A percentile compares a stretch with the other conserved stretches of the same genome.
phyloP scores from a whole-genome alignment of 2,797 vertebrate species.

The Typhlichthys eigenmanni region DNA sequence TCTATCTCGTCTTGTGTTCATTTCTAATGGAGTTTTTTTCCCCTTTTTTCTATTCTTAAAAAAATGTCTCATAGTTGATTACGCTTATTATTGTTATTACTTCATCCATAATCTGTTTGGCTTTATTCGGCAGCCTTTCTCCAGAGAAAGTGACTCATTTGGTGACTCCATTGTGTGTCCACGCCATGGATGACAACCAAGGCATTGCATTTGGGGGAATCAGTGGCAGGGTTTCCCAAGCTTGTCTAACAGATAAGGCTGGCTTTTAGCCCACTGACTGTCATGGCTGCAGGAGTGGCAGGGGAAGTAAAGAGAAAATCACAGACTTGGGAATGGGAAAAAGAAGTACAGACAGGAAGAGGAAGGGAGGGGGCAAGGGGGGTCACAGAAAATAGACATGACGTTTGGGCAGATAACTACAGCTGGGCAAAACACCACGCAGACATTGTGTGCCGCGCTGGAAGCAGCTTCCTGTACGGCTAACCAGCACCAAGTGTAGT shows the following conservation, averaged over 20 bases:
- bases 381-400: slow-evolving; percentile 43
- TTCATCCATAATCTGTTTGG: slow-evolving; percentile 6
- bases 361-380: slow-evolving; percentile 44
- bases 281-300: slow-evolving; percentile 10
- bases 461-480: not conserved
- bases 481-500: not conserved
- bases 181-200: slow-evolving; percentile 48
- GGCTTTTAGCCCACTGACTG: slow-evolving; percentile 42
- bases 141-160: not conserved
- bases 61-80: too few relatives aligned
- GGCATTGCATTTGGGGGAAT: slow-evolving; percentile 40
- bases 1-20: too few relatives aligned
- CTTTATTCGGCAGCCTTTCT: slow-evolving; percentile 10
- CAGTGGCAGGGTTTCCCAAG: slow-evolving; percentile 46
- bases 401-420: slow-evolving; percentile 39
- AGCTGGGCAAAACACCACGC: slow-evolving; percentile 22
- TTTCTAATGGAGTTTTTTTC: too few relatives aligned
- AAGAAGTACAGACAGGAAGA: slow-evolving; percentile 35
- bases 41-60: too few relatives aligned
- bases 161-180: slow-evolving; percentile 33
- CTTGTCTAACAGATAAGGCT: slow-evolving; percentile 42
- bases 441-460: slow-evolving; percentile 2
- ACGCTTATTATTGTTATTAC: too few relatives aligned
- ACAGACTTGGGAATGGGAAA: not conserved
- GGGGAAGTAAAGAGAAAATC: slow-evolving; percentile 1